phyloP scores from a whole-genome alignment of 2,113 vertebrate genomes.

The Thymallus thymallus region DNA sequence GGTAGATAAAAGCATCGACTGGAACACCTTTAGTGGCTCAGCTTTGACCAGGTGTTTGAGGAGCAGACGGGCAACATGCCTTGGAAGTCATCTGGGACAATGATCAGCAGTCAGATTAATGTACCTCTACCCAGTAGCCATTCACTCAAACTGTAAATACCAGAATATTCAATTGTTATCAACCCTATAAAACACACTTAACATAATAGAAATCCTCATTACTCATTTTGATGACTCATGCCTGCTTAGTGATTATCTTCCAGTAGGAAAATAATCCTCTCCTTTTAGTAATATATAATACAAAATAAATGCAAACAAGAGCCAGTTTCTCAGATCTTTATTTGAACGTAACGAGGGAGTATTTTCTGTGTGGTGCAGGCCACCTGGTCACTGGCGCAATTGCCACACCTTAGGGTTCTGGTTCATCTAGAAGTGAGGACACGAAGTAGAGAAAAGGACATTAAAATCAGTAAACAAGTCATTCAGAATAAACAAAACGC shows the following conservation, averaged over 20 bases:
- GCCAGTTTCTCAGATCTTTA: slow-evolving; percentile 48
- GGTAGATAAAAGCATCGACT: slow-evolving; percentile 62
- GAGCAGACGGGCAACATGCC: slow-evolving; percentile 54
- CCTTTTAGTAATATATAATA: background rate
- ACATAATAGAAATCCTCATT: background rate
- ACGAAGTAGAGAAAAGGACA: background rate
- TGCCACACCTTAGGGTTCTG: slow-evolving; percentile 41
- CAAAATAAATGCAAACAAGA: slow-evolving; percentile 1
- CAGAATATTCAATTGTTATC: background rate
- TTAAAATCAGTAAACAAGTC: background rate
- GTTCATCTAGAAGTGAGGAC: slow-evolving; percentile 53
- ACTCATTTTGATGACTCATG: background rate
- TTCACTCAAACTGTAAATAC: background rate
- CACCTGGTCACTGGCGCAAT: slow-evolving; percentile 36
- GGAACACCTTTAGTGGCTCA: slow-evolving; percentile 61
- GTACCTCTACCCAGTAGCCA: background rate
- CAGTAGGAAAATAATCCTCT: background rate
- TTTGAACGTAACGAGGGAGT: slow-evolving; percentile 35
- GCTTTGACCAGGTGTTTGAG: slow-evolving; percentile 51
- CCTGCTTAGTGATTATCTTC: background rate
- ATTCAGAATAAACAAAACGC: background rate
- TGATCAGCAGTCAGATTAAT: background rate
- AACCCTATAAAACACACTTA: background rate
- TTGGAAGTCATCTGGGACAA: slow-evolving; percentile 57
- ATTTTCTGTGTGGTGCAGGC: slow-evolving; percentile 18